These are phyloP conservation scores for Pongo abelii DNA, from an alignment of 2,113 vertebrate genomes.

Conservation along the genomic window DNA sequence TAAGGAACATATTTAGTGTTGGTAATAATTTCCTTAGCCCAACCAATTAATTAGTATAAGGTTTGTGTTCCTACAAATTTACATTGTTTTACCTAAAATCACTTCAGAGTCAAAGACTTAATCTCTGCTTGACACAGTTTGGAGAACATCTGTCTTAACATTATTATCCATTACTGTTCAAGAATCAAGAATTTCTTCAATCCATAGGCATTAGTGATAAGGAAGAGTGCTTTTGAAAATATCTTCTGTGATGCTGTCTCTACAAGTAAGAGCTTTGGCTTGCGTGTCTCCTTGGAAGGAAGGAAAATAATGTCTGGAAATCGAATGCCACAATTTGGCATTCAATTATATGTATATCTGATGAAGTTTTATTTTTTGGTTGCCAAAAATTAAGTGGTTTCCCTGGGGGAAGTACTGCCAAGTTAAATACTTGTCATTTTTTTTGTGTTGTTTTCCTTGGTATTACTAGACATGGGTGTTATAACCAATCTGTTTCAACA, in stretches of 20 bases:
- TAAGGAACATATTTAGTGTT: background rate
- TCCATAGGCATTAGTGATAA: background rate
- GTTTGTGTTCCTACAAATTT: background rate
- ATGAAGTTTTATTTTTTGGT: slow-evolving; percentile 22
- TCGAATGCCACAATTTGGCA: background rate
- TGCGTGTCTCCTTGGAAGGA: background rate
- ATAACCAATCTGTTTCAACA: slow-evolving; percentile 43
- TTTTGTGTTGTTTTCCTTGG: background rate
- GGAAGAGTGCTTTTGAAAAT: background rate
- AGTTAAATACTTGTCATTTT: slow-evolving; percentile 1
- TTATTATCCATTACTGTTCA: background rate
- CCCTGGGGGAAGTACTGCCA: slow-evolving; percentile 17
- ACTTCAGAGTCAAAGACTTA: background rate
- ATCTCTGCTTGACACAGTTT: background rate
- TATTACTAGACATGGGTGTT: slow-evolving; percentile 55
- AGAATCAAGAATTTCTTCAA: background rate
- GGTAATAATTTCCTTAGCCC: background rate
- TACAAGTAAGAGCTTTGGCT: slow-evolving; percentile 23
- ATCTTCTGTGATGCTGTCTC: slow-evolving; percentile 24
- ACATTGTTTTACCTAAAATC: background rate
- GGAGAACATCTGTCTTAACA: background rate
- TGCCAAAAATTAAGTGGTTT: background rate
- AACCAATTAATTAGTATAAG: background rate
- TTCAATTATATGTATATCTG: background rate
- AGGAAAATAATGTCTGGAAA: slow-evolving; percentile 2